A percentile compares a stretch with the other conserved stretches of the same genome.
phyloP scores from a whole-genome alignment of 2,113 vertebrate genomes.

The Atlantisia rogersi region DNA sequence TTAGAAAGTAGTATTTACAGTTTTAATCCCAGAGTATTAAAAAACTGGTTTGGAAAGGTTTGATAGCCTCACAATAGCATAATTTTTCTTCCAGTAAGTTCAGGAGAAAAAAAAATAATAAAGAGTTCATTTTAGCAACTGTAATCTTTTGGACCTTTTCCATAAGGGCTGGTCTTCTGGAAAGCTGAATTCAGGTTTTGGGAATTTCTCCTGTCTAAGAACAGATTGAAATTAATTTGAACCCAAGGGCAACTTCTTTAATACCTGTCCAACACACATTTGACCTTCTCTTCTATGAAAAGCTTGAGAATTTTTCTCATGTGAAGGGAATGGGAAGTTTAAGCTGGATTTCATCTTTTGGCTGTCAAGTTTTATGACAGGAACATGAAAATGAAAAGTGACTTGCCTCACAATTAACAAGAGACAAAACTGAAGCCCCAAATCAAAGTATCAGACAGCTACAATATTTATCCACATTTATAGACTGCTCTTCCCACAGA shows the following conservation, averaged over 20 bases:
- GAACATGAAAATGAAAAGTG: constrained; percentile 43
- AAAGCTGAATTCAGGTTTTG: not conserved
- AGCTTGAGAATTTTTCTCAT: not conserved
- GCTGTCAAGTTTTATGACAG: constrained; percentile 28
- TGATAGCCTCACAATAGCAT: not conserved
- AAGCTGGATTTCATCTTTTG: constrained; percentile 13
- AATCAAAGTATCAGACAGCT: constrained; percentile 31
- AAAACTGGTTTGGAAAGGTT: not conserved
- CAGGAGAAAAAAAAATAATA: not conserved
- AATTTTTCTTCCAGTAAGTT: not conserved
- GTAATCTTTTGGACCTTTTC: not conserved
- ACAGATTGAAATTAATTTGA: constrained; percentile 54
- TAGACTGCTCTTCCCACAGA: not conserved
- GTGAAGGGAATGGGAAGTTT: not conserved
- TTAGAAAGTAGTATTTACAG: not conserved
- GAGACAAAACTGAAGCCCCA: constrained; percentile 1
- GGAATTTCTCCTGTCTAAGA: not conserved
- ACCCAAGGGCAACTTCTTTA: constrained; percentile 48
- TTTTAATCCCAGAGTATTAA: not conserved
- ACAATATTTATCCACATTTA: not conserved
- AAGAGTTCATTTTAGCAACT: not conserved
- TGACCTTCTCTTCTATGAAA: constrained; percentile 21
- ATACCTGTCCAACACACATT: constrained; percentile 28
- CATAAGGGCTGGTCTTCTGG: not conserved
- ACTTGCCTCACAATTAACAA: constrained; percentile 40